A percentile compares a stretch with the other conserved stretches of the same genome.
phyloP scores from a whole-genome alignment of 2,888 invertebrate species.

The Parapristionchus giblindavisi region DNA sequence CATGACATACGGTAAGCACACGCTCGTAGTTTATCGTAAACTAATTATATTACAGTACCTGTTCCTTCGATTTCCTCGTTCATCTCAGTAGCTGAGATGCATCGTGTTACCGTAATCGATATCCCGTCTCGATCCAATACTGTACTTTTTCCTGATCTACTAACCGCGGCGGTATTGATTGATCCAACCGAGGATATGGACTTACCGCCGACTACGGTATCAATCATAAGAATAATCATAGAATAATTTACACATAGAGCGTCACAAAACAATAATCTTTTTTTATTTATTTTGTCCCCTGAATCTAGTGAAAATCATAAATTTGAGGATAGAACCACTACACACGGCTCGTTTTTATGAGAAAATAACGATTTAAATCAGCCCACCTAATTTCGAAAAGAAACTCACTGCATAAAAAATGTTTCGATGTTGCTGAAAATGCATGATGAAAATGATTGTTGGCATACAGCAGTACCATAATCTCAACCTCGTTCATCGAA shows the following conservation, averaged over 20 bases:
- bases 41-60: constrained; percentile 1
- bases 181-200: constrained; percentile 11
- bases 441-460: too few species aligned
- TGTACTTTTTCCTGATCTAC: neutral
- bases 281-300: neutral
- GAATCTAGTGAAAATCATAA: neutral
- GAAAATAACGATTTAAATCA: too few species aligned
- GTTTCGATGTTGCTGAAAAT: too few species aligned
- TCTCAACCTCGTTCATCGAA: too few species aligned
- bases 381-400: too few species aligned
- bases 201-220: constrained; percentile 2
- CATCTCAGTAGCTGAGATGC: constrained; percentile 17
- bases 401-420: too few species aligned
- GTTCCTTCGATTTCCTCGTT: neutral
- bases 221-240: too few species aligned
- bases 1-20: constrained; percentile 14
- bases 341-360: too few species aligned
- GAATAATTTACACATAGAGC: too few species aligned
- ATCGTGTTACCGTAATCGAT: neutral
- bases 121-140: neutral
- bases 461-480: too few species aligned
- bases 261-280: too few species aligned
- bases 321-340: too few species aligned
- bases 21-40: neutral
- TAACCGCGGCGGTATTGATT: neutral